Evolutionary conservation across 2,797 vertebrate genomes (phyloP).

Genomic region (Enteromius paludinosus): DNA sequence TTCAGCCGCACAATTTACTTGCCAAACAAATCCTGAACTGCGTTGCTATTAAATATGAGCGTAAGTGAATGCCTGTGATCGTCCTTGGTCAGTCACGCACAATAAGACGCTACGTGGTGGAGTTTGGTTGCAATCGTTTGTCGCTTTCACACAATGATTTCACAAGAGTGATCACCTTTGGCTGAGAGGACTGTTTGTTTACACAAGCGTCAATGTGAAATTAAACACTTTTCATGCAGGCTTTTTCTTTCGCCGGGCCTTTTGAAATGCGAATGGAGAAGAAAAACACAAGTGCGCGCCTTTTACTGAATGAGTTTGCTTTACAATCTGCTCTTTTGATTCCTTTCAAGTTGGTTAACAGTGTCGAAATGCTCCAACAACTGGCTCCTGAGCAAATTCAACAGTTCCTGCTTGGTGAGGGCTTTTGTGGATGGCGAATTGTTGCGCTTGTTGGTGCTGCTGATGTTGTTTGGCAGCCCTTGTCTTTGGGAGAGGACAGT

Average conservation of each 20-base stretch:
- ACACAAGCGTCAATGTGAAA: constrained; percentile 31
- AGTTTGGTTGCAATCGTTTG: constrained; percentile 26
- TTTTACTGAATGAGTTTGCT: constrained; percentile 34
- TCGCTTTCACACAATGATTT: constrained; percentile 43
- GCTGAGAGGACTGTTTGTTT: constrained; percentile 29
- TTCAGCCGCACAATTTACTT: constrained; percentile 45
- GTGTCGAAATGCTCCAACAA: constrained; percentile 31
- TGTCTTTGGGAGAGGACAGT: constrained; percentile 46
- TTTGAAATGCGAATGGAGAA: background rate
- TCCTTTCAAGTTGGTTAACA: constrained; percentile 32
- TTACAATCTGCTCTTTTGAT: constrained; percentile 36
- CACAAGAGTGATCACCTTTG: constrained; percentile 33
- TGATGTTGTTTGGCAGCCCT: constrained; percentile 52
- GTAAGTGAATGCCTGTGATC: background rate
- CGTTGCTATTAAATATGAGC: constrained; percentile 14
- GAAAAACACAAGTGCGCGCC: background rate
- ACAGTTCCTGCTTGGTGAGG: constrained; percentile 42
- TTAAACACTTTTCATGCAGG: constrained; percentile 12
- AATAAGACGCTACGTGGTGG: background rate
- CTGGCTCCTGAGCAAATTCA: constrained; percentile 40
- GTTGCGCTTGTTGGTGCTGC: constrained; percentile 45
- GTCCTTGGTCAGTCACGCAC: constrained; percentile 19
- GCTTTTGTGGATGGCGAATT: constrained; percentile 37
- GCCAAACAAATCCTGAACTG: constrained; percentile 44
- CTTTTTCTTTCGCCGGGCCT: background rate